Evolutionary conservation across 2,888 invertebrate genomes (phyloP).

Genomic region (Dioctria rufipes): DNA sequence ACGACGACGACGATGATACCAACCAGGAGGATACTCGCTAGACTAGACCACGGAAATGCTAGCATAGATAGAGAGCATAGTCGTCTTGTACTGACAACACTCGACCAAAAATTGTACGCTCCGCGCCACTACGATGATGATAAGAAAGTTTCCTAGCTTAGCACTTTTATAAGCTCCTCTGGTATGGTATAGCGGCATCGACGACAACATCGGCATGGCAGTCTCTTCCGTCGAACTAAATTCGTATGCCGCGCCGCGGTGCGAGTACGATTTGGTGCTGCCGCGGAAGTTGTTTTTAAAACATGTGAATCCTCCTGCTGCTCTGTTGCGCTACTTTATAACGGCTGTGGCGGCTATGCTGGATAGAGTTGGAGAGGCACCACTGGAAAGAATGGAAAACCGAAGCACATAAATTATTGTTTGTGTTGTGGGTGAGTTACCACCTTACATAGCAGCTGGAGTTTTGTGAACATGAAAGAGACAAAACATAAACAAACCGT

Average conservation of each 20-base stretch:
- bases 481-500: constrained; percentile 45
- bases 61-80: too few relatives aligned
- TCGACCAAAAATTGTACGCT: background rate
- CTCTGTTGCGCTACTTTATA: too few relatives aligned
- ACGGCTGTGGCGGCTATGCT: too few relatives aligned
- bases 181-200: background rate
- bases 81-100: background rate
- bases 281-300: too few relatives aligned
- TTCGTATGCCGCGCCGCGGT: constrained; percentile 28
- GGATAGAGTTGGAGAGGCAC: background rate
- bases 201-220: background rate
- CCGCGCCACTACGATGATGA: background rate
- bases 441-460: too few relatives aligned
- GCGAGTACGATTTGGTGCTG: too few relatives aligned
- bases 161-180: too few relatives aligned
- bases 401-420: background rate
- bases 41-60: too few relatives aligned
- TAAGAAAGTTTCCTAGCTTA: constrained; percentile 19
- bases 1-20: background rate
- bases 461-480: constrained; percentile 8
- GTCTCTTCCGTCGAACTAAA: constrained; percentile 17
- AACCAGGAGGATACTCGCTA: background rate
- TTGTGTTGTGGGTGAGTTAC: constrained; percentile 15
- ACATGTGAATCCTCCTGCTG: too few relatives aligned
- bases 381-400: background rate